Conservation (phyloP, 2,797 vertebrate genomes). For the Poecilia picta region DNA sequence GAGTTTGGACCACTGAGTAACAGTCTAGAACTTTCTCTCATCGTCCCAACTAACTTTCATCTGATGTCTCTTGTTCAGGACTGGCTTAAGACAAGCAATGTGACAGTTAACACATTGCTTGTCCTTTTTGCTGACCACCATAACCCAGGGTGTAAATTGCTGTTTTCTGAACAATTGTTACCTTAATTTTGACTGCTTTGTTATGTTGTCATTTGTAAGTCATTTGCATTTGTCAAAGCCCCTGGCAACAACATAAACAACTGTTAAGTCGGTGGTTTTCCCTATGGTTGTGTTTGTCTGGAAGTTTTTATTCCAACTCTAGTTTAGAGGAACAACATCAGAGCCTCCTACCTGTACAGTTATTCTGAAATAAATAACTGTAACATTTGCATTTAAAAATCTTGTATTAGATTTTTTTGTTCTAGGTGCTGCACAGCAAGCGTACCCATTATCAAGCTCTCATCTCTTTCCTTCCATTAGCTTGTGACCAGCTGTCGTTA, state of each 20-base stretch:
- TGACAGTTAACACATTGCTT: background rate
- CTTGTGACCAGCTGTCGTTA: conserved; percentile 97
- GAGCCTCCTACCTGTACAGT: background rate
- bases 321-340: background rate
- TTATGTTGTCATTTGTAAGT: background rate
- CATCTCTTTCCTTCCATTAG: conserved; percentile 72
- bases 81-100: background rate
- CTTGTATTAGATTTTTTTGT: background rate
- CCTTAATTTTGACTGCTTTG: background rate
- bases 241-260: background rate
- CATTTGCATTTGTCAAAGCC: background rate
- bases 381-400: background rate
- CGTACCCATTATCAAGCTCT: conserved; percentile 20
- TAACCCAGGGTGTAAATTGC: background rate
- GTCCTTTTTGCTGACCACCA: background rate
- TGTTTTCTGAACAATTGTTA: background rate
- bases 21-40: background rate
- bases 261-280: background rate
- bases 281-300: background rate
- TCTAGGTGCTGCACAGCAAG: background rate
- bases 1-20: background rate
- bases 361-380: background rate
- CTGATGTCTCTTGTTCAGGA: background rate
- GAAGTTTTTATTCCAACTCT: background rate
- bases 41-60: background rate